Conservation (phyloP, 2,797 vertebrate genomes). For the Hylomyscus alleni region DNA sequence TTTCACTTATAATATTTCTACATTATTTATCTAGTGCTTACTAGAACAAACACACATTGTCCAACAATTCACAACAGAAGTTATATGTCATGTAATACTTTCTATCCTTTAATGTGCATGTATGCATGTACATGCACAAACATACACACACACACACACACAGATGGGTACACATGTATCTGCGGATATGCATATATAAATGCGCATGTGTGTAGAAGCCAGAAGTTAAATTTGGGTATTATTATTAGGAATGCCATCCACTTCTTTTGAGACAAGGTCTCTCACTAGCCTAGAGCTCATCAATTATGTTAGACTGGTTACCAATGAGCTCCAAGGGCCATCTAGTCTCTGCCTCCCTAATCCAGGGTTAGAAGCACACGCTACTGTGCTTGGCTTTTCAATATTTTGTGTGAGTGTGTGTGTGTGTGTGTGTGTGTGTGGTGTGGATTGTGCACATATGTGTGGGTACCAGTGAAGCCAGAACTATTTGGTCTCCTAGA, state of each 20-base stretch:
- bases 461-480: neutral
- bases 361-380: neutral
- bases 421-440: neutral
- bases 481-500: neutral
- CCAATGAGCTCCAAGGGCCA: neutral
- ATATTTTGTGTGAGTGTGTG: neutral
- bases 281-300: neutral
- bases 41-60: neutral
- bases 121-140: too few relatives aligned
- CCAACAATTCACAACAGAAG: conserved; percentile 12
- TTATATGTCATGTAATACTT: neutral
- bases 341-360: neutral
- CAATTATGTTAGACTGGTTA: neutral
- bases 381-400: neutral
- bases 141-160: too few relatives aligned
- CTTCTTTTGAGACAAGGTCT: neutral
- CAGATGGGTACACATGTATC: neutral
- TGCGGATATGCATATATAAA: neutral
- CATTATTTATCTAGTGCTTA: conserved; percentile 28
- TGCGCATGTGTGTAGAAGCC: neutral
- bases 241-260: neutral
- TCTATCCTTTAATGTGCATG: neutral
- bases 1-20: neutral
- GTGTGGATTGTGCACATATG: neutral
- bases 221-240: neutral